Conservation (phyloP, 2,113 vertebrate genomes). For the Myodes glareolus region DNA sequence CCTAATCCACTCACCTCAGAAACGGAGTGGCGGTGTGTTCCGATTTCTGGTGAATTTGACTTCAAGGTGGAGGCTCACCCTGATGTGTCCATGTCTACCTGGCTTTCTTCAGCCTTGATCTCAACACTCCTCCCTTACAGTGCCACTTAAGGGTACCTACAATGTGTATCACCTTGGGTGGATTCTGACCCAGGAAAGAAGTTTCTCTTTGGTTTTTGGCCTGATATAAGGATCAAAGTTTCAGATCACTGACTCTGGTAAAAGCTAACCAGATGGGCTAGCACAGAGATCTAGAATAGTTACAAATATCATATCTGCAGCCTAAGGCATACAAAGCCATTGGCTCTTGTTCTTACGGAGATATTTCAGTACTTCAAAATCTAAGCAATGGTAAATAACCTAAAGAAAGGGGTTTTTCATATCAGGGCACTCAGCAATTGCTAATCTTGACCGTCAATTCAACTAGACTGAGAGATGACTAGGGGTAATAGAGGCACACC, state of each 20-base stretch:
- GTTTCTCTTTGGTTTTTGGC: not conserved
- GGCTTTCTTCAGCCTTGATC: not conserved
- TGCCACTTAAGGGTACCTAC: not conserved
- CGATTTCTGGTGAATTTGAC: not conserved
- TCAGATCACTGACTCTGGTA: not conserved
- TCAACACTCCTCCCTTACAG: not conserved
- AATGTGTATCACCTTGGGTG: not conserved
- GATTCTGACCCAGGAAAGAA: not conserved
- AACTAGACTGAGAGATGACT: not conserved
- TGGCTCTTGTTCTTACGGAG: not conserved
- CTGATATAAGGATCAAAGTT: not conserved
- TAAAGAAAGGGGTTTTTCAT: not conserved
- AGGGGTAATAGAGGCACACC: not conserved
- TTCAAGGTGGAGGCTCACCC: not conserved
- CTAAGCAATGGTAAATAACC: not conserved
- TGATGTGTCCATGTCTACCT: not conserved
- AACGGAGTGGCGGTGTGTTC: not conserved
- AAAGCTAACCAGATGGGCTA: not conserved
- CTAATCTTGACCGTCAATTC: not conserved
- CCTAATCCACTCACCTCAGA: not conserved
- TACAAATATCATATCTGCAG: not conserved
- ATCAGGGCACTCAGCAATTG: not conserved
- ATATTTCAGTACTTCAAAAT: not conserved
- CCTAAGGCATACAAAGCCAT: not conserved
- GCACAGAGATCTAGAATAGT: not conserved